Conservation (phyloP, 2,797 vertebrate species). For the Delichon dasypus region DNA sequence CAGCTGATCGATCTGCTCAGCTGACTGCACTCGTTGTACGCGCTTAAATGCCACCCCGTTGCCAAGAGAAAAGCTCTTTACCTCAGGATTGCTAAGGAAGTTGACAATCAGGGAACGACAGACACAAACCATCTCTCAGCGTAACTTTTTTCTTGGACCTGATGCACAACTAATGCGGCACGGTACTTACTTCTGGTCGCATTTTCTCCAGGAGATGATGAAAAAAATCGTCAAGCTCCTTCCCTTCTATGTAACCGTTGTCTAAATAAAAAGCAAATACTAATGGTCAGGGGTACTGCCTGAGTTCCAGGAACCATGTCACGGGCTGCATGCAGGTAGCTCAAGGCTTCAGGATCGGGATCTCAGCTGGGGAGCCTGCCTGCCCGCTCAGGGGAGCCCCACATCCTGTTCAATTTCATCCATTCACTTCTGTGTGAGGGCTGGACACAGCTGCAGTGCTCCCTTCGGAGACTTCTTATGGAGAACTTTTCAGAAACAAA, state of each 20-base stretch:
- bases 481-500: not conserved
- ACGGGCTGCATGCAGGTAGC: rapidly evolving
- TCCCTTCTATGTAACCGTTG: constrained; percentile 93
- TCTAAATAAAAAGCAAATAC: constrained; percentile 76
- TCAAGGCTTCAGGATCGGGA: rapidly evolving
- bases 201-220: constrained; percentile 84
- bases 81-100: not conserved
- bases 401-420: rapidly evolving
- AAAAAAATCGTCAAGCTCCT: constrained; percentile 92
- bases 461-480: rapidly evolving
- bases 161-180: rapidly evolving
- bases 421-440: rapidly evolving
- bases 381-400: rapidly evolving
- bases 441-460: rapidly evolving
- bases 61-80: constrained; percentile 14
- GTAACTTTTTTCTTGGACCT: not conserved
- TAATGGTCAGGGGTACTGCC: not conserved
- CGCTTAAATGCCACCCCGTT: not conserved
- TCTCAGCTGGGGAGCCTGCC: not conserved
- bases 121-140: not conserved
- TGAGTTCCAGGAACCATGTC: rapidly evolving
- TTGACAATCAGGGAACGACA: not conserved
- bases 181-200: constrained; percentile 79
- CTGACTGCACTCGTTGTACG: not conserved
- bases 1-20: not conserved